These are phyloP conservation scores for Aphelenchoides bicaudatus DNA, from an alignment of 2,888 invertebrate genomes.

Conservation along the genomic window DNA sequence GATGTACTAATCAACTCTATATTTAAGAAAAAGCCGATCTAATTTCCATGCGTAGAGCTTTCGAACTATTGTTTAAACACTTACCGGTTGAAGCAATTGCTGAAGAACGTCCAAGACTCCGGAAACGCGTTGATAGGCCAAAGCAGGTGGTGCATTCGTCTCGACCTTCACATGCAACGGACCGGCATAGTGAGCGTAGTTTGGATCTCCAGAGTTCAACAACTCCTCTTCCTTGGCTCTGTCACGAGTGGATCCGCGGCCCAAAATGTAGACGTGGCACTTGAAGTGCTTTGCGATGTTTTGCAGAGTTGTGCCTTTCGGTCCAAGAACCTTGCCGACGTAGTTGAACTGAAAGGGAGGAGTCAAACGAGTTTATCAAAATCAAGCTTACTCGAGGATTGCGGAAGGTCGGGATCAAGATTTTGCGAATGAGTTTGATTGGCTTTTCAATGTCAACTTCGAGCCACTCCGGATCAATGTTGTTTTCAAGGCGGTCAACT, in stretches of 20 bases:
- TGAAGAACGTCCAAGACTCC: constrained; percentile 52
- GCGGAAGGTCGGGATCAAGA: constrained; percentile 57
- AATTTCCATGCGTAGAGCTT: neutral
- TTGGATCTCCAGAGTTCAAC: constrained; percentile 57
- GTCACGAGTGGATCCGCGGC: constrained; percentile 59
- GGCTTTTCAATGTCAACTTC: constrained; percentile 59
- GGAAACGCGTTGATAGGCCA: constrained; percentile 58
- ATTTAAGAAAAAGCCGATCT: neutral
- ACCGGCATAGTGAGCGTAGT: constrained; percentile 58
- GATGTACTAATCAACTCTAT: neutral
- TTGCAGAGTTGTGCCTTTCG: constrained; percentile 59
- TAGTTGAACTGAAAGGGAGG: constrained; percentile 56
- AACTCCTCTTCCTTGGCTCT: constrained; percentile 54
- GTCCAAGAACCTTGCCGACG: constrained; percentile 60
- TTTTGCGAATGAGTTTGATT: constrained; percentile 57
- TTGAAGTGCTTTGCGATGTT: constrained; percentile 55
- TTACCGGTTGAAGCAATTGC: constrained; percentile 48
- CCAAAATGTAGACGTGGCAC: constrained; percentile 60
- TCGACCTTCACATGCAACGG: constrained; percentile 61
- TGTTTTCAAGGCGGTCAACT: constrained; percentile 50
- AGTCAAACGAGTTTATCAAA: neutral
- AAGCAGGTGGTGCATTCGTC: constrained; percentile 53
- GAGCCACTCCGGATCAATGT: constrained; percentile 59
- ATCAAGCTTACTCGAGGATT: constrained; percentile 48
- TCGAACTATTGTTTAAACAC: constrained; percentile 12